A percentile compares a stretch with the other conserved stretches of the same genome.
Conservation (phyloP, 1,140 invertebrate genomes). For the Ceratina australensis region DNA sequence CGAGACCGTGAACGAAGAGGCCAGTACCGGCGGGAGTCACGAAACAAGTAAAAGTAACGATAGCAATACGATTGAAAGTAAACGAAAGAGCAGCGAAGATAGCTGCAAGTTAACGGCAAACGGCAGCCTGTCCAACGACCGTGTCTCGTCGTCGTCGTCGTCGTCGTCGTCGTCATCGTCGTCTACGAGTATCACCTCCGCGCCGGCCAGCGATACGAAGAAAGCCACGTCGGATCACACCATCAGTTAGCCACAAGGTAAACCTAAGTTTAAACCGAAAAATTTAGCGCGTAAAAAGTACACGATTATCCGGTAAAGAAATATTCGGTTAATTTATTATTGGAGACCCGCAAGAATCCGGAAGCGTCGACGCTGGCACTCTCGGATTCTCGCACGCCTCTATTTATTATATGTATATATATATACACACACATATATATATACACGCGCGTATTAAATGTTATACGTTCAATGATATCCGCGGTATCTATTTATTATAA, state of each 20-base stretch:
- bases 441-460: constrained; percentile 20
- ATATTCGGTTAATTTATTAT: constrained; percentile 64
- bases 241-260: constrained; percentile 79
- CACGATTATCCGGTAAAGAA: constrained; percentile 74
- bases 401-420: background rate
- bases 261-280: constrained; percentile 75
- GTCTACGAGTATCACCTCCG: constrained; percentile 65
- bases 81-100: constrained; percentile 40
- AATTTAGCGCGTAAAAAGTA: constrained; percentile 73
- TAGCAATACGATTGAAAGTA: constrained; percentile 23
- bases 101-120: constrained; percentile 39
- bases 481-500: constrained; percentile 55
- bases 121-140: constrained; percentile 42
- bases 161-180: constrained; percentile 42
- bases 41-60: constrained; percentile 23
- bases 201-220: constrained; percentile 71
- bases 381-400: too few species aligned
- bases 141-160: constrained; percentile 59
- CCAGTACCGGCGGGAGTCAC: constrained; percentile 32
- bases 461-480: constrained; percentile 38
- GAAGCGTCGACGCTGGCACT: too few species aligned
- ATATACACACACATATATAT: background rate
- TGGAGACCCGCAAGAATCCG: too few species aligned
- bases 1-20: constrained; percentile 35
- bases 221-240: constrained; percentile 71